Evolutionary conservation across 2,888 invertebrate species (phyloP).

Genomic region (Drosophila buzzatii): DNA sequence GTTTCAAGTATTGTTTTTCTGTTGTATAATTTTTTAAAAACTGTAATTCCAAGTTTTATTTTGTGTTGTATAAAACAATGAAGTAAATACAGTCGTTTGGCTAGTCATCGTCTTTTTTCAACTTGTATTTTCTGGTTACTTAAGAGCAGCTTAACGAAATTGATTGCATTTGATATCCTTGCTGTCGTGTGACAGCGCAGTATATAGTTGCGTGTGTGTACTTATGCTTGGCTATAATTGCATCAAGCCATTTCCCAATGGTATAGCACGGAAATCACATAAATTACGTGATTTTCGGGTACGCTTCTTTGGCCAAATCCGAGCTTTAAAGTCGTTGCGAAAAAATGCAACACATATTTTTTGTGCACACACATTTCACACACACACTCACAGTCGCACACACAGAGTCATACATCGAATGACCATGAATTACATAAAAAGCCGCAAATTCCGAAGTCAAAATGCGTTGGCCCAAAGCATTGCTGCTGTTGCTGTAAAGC

Average conservation of each 20-base stretch:
- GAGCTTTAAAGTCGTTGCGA: conserved; percentile 42
- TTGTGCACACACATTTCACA: conserved; percentile 15
- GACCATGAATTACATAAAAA: conserved; percentile 82
- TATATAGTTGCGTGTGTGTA: background rate
- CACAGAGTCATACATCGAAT: conserved; percentile 45
- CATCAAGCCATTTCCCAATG: conserved; percentile 45
- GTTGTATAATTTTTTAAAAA: too few relatives aligned
- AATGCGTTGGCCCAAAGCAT: conserved; percentile 73
- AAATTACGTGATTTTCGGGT: conserved; percentile 76
- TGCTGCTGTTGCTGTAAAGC: conserved; percentile 60
- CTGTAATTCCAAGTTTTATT: too few relatives aligned
- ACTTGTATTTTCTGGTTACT: background rate
- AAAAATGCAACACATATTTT: conserved; percentile 47
- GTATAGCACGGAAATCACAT: conserved; percentile 61
- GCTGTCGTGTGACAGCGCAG: conserved; percentile 40
- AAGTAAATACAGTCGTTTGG: background rate
- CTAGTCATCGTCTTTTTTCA: background rate
- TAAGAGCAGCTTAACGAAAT: conserved; percentile 1
- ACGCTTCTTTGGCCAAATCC: conserved; percentile 69
- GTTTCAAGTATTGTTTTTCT: too few relatives aligned
- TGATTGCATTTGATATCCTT: conserved; percentile 48
- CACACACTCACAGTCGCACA: conserved; percentile 13
- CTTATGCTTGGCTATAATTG: conserved; percentile 54
- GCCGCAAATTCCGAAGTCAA: conserved; percentile 81
- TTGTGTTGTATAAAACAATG: too few relatives aligned